These are phyloP conservation scores for Stenodera caucasica DNA, from an alignment of 2,888 invertebrate species.

Conservation along the genomic window DNA sequence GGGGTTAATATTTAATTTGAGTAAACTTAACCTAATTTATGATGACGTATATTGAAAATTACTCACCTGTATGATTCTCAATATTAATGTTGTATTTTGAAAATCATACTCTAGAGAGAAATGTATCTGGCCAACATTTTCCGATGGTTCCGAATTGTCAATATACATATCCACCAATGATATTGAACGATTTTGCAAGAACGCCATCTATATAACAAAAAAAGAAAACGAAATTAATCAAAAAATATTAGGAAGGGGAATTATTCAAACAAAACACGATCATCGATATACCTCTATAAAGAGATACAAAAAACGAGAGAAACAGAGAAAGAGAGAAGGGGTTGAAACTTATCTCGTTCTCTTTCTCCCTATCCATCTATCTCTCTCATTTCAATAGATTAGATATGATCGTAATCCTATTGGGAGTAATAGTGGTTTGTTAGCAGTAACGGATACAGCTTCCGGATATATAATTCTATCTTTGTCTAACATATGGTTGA, in stretches of 20 bases:
- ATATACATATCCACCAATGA: conserved; percentile 94
- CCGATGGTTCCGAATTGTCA: conserved; percentile 89
- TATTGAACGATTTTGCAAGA: conserved; percentile 85
- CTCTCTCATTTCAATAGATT: neutral
- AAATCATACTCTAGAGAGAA: conserved; percentile 93
- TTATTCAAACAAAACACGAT: too few species aligned
- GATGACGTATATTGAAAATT: too few species aligned
- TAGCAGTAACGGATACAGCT: neutral
- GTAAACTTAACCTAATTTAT: too few species aligned
- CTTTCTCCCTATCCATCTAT: too few species aligned
- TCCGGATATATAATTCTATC: neutral
- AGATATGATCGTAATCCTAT: neutral
- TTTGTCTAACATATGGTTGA: too few species aligned
- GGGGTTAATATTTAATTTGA: too few species aligned
- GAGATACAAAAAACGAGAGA: too few species aligned
- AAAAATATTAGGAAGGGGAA: too few species aligned
- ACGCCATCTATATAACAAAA: conserved; percentile 63
- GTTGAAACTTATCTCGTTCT: too few species aligned
- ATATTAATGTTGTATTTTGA: conserved; percentile 87
- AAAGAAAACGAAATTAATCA: neutral
- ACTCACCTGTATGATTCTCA: conserved; percentile 83
- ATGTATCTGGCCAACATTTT: conserved; percentile 93
- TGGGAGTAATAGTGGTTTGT: neutral
- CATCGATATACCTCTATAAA: too few species aligned
- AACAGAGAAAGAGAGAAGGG: too few species aligned